phyloP scores from a whole-genome alignment of 2,113 vertebrate genomes.

The Tretioscincus oriximinensis region DNA sequence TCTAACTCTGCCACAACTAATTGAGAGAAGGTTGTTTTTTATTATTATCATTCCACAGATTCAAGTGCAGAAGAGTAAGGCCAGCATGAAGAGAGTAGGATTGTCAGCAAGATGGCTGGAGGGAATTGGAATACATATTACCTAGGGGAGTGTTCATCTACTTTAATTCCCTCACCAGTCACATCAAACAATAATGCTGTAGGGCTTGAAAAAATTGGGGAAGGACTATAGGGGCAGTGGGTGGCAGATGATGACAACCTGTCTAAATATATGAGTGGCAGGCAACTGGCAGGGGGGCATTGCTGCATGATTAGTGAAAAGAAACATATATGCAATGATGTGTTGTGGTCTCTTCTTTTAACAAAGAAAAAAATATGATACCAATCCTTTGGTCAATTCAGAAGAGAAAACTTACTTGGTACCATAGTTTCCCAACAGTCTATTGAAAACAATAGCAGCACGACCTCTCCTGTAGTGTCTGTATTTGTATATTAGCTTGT shows the following conservation, averaged over 20 bases:
- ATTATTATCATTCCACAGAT: conserved; percentile 60
- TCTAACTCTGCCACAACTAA: conserved; percentile 59
- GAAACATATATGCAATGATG: background rate
- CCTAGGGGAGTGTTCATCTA: conserved; percentile 62
- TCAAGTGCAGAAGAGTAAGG: conserved; percentile 48
- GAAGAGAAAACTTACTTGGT: background rate
- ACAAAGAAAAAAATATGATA: conserved; percentile 10
- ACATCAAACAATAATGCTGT: conserved; percentile 73
- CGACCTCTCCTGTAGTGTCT: background rate
- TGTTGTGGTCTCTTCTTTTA: conserved; percentile 16
- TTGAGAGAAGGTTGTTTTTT: conserved; percentile 28
- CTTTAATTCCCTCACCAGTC: conserved; percentile 73
- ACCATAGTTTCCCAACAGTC: conserved; percentile 27
- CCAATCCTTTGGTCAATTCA: background rate
- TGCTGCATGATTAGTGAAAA: background rate
- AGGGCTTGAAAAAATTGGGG: conserved; percentile 76
- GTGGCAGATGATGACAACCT: conserved; percentile 68
- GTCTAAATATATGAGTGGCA: conserved; percentile 63
- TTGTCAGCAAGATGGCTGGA: conserved; percentile 69
- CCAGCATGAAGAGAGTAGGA: conserved; percentile 48
- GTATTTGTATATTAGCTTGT: background rate
- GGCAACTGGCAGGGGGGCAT: conserved; percentile 43
- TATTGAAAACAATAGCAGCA: background rate
- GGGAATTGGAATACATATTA: conserved; percentile 68
- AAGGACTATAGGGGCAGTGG: conserved; percentile 53